Base-by-base conservation (phyloP, 2,113 vertebrate species). In the Brachyhypopomus gauderio region DNA sequence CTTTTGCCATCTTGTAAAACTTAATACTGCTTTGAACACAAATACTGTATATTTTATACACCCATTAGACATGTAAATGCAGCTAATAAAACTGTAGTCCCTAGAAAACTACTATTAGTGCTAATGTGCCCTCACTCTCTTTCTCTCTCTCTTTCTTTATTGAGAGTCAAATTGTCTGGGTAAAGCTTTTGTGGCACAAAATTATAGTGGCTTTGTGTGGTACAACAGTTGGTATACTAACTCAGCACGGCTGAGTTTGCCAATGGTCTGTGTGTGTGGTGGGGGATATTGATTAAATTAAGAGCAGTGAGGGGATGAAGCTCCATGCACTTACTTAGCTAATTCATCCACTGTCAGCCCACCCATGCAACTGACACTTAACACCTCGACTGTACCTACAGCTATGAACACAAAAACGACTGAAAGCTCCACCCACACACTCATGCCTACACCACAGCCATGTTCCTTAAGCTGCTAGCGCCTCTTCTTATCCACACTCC, bases 291-390 rank as follows among this genome's bases (percentile, higher is more conserved):
- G 77, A n/a, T 78, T 71, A 62, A 59, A 30, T 41, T 41, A 23
- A 67, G 16, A 56, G 17, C 64, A 78, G n/a, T 56, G 64, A 60
- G 41, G 73, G 67, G 64, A 71, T 64, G 45, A 63, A 55, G 22
- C 72, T 45, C 20, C 77, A 79, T 66, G 66, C 34, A 60, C 66
- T 72, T 60, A 52, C 70, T 75, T 17, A 58, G 79, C 62, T 63
- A 75, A 56, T 72, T 59, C 59, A 71, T 56, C 41, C 75, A 58
- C 73, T 66, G 56, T 16, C 23, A 59, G 11, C 45, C 75, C 74
- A 34, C 38, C 52, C 64, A 41, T 66, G 17, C 45, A 27, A 71
- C 77, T 72, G 58, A 77, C 80, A 79, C 80, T 77, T 36, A 79
- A 67, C 9, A 78, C 77, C 77, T 23, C 63, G 5, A 41, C 45